Base-by-base conservation (phyloP, 1,140 invertebrate genomes). In the Gryon sp. region DNA sequence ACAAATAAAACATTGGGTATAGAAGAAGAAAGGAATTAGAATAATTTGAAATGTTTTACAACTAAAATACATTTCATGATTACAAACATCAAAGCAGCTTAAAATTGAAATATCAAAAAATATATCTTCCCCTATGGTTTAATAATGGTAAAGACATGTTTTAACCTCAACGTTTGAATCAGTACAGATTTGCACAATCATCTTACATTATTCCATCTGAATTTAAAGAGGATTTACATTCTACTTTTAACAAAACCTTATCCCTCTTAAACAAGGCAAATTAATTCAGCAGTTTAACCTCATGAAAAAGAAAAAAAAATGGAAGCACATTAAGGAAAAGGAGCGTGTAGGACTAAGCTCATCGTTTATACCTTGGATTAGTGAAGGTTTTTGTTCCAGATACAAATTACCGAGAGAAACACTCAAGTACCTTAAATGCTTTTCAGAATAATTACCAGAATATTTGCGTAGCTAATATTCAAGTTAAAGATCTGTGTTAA, bases 311-410 rank as follows among this genome's bases (percentile, higher is more conserved):
- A 46, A 19, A 32, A 43, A 59, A 50, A 50, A 69, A 68, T 68
- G 16, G 2, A 24, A 18, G 45, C 24, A 8, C 53, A 59, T 69
- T 69, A 69, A 69, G 53, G 53, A 50, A 41, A 59, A 59, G 53
- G 40, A 59, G 26, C 43, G 32, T 30, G 26, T 19, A 41, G 36
- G 20, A 43, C 65, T 59, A 34, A 50, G 53, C 65, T 69, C n/a
- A n/a, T n/a, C 52, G 53, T 69, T 69, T 69, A 69, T 69, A 43
- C 53, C 41, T 28, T 32, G 63, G 63, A 68, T 68, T 68, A 68
- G 30, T 7, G 16, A 40, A 50, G 22, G 41, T 57, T 55, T 57
- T 48, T 68, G 63, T 41, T 30, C 22, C 19, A 9, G 8, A 20
- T 24, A 41, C 50, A 57, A 68, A 57, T 50, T 46, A 57, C 50